Evolutionary conservation across 64 coral and sea anemone genomes (phyloP).

Genomic region (Actinia tenebrosa): DNA sequence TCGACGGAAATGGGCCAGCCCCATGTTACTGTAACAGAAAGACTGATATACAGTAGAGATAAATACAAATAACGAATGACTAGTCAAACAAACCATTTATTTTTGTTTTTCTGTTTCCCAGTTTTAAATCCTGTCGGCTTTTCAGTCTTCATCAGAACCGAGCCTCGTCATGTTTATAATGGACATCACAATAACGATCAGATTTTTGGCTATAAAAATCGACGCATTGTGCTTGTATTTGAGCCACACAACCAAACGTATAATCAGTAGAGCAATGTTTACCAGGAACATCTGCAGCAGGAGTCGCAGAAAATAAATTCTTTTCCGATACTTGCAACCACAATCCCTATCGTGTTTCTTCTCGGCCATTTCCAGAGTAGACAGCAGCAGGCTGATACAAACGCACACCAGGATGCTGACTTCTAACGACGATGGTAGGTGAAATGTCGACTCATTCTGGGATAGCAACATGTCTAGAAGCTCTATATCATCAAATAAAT

Average conservation of each 20-base stretch:
- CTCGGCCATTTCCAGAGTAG: slow-evolving; percentile 25
- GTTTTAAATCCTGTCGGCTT: too few species aligned
- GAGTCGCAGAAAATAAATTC: not conserved
- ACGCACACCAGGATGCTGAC: slow-evolving; percentile 23
- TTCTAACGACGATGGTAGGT: slow-evolving; percentile 14
- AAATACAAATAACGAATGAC: not conserved
- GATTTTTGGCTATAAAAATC: slow-evolving; percentile 70
- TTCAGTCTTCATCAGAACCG: not conserved
- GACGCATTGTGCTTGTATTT: slow-evolving; percentile 20
- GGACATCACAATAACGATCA: slow-evolving; percentile 43
- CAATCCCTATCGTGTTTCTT: not conserved
- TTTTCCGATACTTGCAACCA: not conserved
- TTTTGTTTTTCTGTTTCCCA: too few species aligned
- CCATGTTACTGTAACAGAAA: too few species aligned
- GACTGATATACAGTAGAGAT: too few species aligned
- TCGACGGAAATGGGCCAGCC: too few species aligned
- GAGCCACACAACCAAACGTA: slow-evolving; percentile 33
- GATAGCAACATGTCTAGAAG: slow-evolving; percentile 43
- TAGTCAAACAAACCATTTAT: too few species aligned
- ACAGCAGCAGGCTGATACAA: slow-evolving; percentile 33
- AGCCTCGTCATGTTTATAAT: slow-evolving; percentile 11
- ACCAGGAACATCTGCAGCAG: slow-evolving; percentile 39
- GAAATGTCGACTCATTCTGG: slow-evolving; percentile 13
- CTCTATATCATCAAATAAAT: slow-evolving; percentile 60
- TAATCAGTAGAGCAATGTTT: slow-evolving; percentile 37